Base-by-base conservation (phyloP, 2,113 vertebrate genomes). In the Sebastes schlegelii region DNA sequence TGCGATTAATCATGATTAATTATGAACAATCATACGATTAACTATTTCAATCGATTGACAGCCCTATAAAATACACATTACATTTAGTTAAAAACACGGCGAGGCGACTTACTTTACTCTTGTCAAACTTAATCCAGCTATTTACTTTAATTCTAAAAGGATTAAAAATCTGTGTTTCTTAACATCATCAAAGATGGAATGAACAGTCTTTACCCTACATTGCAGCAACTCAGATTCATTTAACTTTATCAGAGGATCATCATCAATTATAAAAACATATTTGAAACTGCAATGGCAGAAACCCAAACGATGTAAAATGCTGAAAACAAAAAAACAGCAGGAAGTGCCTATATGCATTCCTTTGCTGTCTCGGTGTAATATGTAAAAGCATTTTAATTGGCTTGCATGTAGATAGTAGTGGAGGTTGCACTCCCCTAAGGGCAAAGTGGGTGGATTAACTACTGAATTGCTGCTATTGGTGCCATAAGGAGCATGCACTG, bases 301-400 rank as follows among this genome's bases (percentile, higher is more conserved):
- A 67, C 1, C 1, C 23, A 42, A 58, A 40, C n/a, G 17, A 58
- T 43, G 4, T 63, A 21, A 74, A 80, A 69, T 45, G n/a, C 1
- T 51, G 49, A 52, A 54, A 65, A 68, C 21, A 26, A 42, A 68
- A 68, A 64, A 65, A 64, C 34, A 73, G 58, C 42, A 58, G 43
- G 70, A 72, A 11, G 40, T 66, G 43, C 49, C 66, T n/a, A 65
- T 57, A 26, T 81, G 17, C 12, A 19, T 58, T 80, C 51, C 66
- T 45, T 66, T 64, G 34, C 49, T 6, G 10, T 70, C 68, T 67
- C 64, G 46, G 46, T 43, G 34, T 62, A 74, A 77, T 42, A 6
- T 65, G 34, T 17, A 14, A 40, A 68, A 79, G 70, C 68, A 48
- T 82, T 86, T 81, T 85, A 89, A 91, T 87, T 91, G 83, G 80